Conservation (phyloP, 2,888 invertebrate genomes). For the Oxyteleia sp. region DNA sequence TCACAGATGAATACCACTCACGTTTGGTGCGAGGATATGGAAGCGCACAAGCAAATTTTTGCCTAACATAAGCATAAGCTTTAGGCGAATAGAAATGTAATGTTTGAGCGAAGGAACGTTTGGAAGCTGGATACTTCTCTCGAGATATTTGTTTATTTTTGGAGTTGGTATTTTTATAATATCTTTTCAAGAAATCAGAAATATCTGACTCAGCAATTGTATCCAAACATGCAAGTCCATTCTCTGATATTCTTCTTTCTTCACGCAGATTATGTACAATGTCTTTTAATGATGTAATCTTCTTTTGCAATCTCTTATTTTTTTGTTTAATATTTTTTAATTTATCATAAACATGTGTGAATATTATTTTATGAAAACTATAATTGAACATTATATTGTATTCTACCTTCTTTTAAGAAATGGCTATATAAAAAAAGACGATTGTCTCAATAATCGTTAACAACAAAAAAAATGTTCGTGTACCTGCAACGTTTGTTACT, state of each 20-base stretch:
- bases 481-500: too few relatives aligned
- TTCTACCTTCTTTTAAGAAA: too few relatives aligned
- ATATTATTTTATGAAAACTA: too few relatives aligned
- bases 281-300: background rate
- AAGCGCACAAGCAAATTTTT: constrained; percentile 14
- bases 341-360: too few relatives aligned
- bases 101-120: constrained; percentile 1
- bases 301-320: constrained; percentile 2
- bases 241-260: background rate
- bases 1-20: constrained; percentile 12
- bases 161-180: too few relatives aligned
- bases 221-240: background rate
- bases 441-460: too few relatives aligned
- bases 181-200: too few relatives aligned
- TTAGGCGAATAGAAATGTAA: constrained; percentile 24
- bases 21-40: background rate
- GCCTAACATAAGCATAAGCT: background rate
- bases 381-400: too few relatives aligned
- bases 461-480: too few relatives aligned
- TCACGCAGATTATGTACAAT: background rate
- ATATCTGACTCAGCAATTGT: background rate
- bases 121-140: constrained; percentile 9
- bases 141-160: background rate
- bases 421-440: too few relatives aligned
- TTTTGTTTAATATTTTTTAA: too few relatives aligned